Evolutionary conservation across 2,888 invertebrate species (phyloP), one percentile per base, ranked within the genome.

Genomic region (Phragmatobia fuliginosa): DNA sequence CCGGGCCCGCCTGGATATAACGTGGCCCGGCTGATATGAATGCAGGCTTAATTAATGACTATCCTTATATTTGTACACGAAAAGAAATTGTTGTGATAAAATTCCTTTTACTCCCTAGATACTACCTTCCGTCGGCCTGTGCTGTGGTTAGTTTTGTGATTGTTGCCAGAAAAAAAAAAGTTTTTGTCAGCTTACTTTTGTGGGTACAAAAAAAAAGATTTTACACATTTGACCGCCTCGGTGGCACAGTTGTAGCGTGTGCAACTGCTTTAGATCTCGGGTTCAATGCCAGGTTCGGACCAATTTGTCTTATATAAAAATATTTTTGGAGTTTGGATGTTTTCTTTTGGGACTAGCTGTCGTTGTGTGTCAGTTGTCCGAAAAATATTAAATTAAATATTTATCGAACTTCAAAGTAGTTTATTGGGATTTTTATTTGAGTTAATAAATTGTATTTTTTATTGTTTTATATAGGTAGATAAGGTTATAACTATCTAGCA

Each of bases 1-100:
- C 85, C 70, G 71, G 83, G 80, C 87, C 72, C 85, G 80, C 88
- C 88, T 76, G 82, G 63, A 80, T 78, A 73, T 87, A 80, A 68
- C 88, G 86, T 87, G 88, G 62, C 38, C 31, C 65, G 10, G n/a
- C 72, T 71, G 75, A 75, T 81, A 82, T 82, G 81, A 74, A 67
- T 75, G 82, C 76, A 76, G 36, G 70, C 65, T 73, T 78, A 80
- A 79, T 79, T 83, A 80, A 79, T 76, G 74, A 41, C 49, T 60
- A 71, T 72, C 71, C 71, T 72, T 74, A 73, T 75, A 71, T 70
- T 78, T 78, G 79, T 66, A 66, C 66, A 68, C 66, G 21, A 36
- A 38, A 68, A 66, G 56, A 66, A 68, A 68, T 68, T 36, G 33
- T 71, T 32, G 60, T 75, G 62, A 70, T 66, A 56, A 71, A 3